Evolutionary conservation across 1,140 invertebrate species (phyloP), one percentile per base, ranked within the genome.

Genomic region (Linepithema humile): DNA sequence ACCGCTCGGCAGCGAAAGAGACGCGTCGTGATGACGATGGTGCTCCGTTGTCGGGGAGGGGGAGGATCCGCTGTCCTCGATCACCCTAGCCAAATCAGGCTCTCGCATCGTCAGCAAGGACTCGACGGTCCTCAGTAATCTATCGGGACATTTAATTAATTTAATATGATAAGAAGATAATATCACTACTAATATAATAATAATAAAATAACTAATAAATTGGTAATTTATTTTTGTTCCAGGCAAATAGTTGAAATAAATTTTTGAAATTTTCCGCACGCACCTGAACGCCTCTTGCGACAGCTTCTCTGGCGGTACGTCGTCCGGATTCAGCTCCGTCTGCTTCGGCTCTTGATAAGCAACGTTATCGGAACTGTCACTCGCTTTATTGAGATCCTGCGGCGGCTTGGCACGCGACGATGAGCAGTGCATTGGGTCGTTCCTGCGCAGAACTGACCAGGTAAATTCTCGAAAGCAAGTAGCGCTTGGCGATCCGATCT

Each of bases 211-310:
- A 45, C 15, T 45, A 4, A 4, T 45, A 12, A 45, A 45, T 45
- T 45, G 10, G 15, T 15, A 1, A 9, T 9, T 15, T 12, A 45
- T 45, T 45, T 45, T 2, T 12, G 12, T 45, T 15, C 10, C 43
- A 15, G 10, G 9, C 3, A 43, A 3, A 43, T 2, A 43, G n/a
- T n/a, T n/a, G 40, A 2, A 40, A 40, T 12, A 2, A 12, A 45
- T 20, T 20, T 15, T 15, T 9, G 15, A 67, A 38, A 35, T 48
- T 5, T 23, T 45, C 62, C 2, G 6, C 20, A 57, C 20, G 59
- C 43, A 94, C 91, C 95, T 95, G 83, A 96, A 97, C 12, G 96
- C 96, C 92, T 97, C 96, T 85, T 96, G 95, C 0, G 96, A 95
- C 9, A 97, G 90, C 91, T 96, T 97, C 72, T 96, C 95, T 0